Evolutionary conservation across 2,888 invertebrate genomes (phyloP).

Genomic region (Lepidocyrtinus sp.): DNA sequence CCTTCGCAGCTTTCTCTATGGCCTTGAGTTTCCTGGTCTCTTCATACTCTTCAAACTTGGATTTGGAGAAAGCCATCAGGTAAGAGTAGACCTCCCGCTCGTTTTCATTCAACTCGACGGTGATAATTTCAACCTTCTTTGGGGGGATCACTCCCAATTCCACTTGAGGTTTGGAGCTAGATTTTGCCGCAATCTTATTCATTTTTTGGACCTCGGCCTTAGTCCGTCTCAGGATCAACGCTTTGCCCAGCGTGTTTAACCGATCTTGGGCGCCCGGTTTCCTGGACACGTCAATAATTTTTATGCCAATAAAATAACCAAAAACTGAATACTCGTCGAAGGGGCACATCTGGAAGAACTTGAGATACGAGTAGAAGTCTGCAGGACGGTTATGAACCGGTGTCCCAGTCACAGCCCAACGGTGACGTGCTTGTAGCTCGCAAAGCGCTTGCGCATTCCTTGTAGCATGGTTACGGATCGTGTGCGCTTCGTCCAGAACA

Average conservation of each 20-base stretch:
- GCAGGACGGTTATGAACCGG: constrained; percentile 94
- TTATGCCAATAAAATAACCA: too few relatives aligned
- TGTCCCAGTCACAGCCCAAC: constrained; percentile 95
- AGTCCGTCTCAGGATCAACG: constrained; percentile 88
- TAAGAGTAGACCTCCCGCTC: constrained; percentile 87
- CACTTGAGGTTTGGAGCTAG: too few relatives aligned
- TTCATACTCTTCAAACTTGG: too few relatives aligned
- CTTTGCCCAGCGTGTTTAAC: constrained; percentile 86
- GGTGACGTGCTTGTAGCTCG: constrained; percentile 76
- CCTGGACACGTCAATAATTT: constrained; percentile 91
- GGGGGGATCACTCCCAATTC: too few relatives aligned
- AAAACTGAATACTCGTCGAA: constrained; percentile 93
- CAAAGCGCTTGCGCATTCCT: constrained; percentile 82
- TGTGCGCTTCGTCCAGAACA: constrained; percentile 94
- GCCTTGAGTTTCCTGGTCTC: too few relatives aligned
- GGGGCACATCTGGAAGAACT: constrained; percentile 88
- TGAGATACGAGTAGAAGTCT: constrained; percentile 84
- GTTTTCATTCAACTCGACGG: constrained; percentile 79
- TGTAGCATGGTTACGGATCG: constrained; percentile 89
- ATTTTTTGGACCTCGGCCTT: constrained; percentile 82
- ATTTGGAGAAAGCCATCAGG: too few relatives aligned
- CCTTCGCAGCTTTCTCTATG: too few relatives aligned
- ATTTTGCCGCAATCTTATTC: constrained; percentile 75
- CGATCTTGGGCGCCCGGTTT: constrained; percentile 85
- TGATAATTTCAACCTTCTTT: constrained; percentile 75